Base-by-base conservation (phyloP, 2,797 vertebrate genomes). In the Diceros bicornis region DNA sequence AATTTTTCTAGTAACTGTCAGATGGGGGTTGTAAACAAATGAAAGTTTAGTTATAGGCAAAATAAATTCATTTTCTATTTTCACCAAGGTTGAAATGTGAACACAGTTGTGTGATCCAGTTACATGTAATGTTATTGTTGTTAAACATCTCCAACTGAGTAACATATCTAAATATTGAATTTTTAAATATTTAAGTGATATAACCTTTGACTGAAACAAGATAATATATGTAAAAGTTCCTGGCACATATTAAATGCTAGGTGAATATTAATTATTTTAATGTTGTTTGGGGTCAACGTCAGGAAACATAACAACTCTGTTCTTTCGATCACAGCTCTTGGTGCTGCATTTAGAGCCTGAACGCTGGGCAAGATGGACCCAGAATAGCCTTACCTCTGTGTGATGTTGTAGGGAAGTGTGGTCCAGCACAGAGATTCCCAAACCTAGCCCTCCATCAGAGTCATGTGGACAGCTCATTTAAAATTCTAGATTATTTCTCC, bases 131-230 rank as follows among this genome's bases (percentile, higher is more conserved):
- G n/a, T 32, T 93, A 62, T 44, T 91, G 89, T 90, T 84, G 37
- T 74, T 97, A 94, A 92, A 75, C 55, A 96, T 64, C 93, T 62
- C 92, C 82, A 32, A 79, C 79, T 37, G 32, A 66, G 41, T 77
- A 84, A 69, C 68, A n/a, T 82, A 75, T 72, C 41, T 87, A 88
- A 78, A 78, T 82, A 57, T n/a, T 59, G 47, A 71, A 90, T 86
- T 86, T 86, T 95, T 34, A 87, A 96, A 91, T 90, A 74, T 93
- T 82, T 91, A 78, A 96, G 87, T n/a, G 50, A 62, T 41, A 64
- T 88, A 96, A 95, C 62, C 94, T 97, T 94, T 97, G 94, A 74
- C 87, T 52, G 77, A 87, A 89, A 82, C 50, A 84, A 82, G 81
- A 91, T 95, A 82, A 95, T 71, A 27, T 69, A 69, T 79, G 68